A percentile compares a stretch with the other conserved stretches of the same genome.
These are phyloP conservation scores for Mythimna loreyi DNA, from an alignment of 2,888 invertebrate species.

Conservation along the genomic window DNA sequence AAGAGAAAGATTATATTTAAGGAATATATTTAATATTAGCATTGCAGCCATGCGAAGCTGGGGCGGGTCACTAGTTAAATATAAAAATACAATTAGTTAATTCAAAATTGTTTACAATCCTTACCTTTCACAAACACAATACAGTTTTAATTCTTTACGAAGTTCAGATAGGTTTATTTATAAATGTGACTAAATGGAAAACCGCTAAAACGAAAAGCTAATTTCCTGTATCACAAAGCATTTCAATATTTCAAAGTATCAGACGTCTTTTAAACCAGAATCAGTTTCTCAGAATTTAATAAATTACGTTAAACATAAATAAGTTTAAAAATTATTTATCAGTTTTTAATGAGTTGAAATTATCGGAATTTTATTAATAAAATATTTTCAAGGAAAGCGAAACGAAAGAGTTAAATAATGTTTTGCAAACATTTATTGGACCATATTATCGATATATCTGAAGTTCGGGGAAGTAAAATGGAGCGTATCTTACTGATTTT, in stretches of 20 bases:
- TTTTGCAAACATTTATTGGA: not conserved
- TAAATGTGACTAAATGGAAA: not conserved
- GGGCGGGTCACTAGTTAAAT: too few species aligned
- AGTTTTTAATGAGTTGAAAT: not conserved
- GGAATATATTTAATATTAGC: too few species aligned
- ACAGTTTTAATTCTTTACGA: not conserved
- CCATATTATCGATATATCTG: too few species aligned
- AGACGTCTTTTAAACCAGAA: not conserved
- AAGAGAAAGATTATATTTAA: too few species aligned
- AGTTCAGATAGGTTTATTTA: not conserved
- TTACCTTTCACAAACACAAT: not conserved
- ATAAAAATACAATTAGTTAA: not conserved
- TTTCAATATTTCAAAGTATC: constrained; percentile 9
- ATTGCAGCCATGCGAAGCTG: too few species aligned
- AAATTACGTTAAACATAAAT: not conserved
- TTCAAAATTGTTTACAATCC: not conserved
- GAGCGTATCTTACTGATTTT: not conserved
- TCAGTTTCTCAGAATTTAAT: not conserved
- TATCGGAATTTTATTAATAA: not conserved
- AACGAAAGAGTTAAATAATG: not conserved
- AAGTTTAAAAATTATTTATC: constrained; percentile 10
- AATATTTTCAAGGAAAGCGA: not conserved
- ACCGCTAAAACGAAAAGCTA: not conserved
- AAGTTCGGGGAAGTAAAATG: not conserved
- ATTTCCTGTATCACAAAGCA: constrained; percentile 18